Evolutionary conservation across 1,140 invertebrate species (phyloP).

Genomic region (Apis dorsata): DNA sequence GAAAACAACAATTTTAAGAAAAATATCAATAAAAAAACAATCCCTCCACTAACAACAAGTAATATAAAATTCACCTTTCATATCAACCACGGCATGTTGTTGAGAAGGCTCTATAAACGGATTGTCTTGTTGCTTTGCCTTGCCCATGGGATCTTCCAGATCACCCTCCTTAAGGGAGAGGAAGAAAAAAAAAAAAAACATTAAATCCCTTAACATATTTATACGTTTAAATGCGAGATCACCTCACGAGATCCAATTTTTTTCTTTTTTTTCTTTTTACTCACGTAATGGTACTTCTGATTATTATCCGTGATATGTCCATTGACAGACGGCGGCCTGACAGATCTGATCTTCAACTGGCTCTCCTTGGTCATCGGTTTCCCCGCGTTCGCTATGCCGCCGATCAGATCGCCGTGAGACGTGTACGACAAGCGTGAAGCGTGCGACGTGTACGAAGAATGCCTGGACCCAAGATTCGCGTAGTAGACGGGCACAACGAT

Average conservation of each 20-base stretch:
- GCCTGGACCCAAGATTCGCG: slow-evolving; percentile 90
- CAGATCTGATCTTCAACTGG: slow-evolving; percentile 87
- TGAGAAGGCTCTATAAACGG: slow-evolving; percentile 94
- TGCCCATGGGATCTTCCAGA: slow-evolving; percentile 88
- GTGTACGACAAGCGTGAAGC: slow-evolving; percentile 95
- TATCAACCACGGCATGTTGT: slow-evolving; percentile 93
- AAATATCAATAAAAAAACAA: no score
- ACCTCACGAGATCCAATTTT: neutral
- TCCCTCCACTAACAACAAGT: no score
- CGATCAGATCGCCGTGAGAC: slow-evolving; percentile 93
- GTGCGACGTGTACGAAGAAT: slow-evolving; percentile 96
- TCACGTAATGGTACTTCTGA: slow-evolving; percentile 87
- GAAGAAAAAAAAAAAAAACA: neutral
- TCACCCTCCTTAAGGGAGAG: slow-evolving; percentile 83
- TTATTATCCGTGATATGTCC: slow-evolving; percentile 83
- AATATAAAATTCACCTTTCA: slow-evolving; percentile 87
- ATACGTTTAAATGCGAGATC: neutral
- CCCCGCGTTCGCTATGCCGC: slow-evolving; percentile 83
- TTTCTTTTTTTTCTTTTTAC: slow-evolving; percentile 60
- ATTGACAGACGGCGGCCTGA: slow-evolving; percentile 83
- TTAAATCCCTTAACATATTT: neutral
- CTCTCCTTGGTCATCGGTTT: slow-evolving; percentile 91
- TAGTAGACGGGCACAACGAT: slow-evolving; percentile 95
- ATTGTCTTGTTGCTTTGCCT: slow-evolving; percentile 94
- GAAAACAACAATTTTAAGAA: no score